Evolutionary conservation across 2,797 vertebrate genomes (phyloP).

Genomic region (Thripadectes ignobilis): DNA sequence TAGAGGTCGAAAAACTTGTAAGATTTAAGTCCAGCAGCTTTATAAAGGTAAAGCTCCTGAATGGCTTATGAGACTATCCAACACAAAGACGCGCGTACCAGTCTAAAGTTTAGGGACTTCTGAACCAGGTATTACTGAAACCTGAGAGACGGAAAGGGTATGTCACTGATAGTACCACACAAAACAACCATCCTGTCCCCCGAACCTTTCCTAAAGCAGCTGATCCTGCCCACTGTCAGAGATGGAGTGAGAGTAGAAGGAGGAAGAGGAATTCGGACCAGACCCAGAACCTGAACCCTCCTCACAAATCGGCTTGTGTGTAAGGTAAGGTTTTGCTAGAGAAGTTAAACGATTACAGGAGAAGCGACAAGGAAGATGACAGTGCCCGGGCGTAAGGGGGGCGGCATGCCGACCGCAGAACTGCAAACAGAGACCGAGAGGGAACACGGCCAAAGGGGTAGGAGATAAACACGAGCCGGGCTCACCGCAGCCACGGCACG

Average conservation of each 20-base stretch:
- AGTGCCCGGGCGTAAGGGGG: neutral
- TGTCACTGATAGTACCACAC: neutral
- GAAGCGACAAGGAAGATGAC: neutral
- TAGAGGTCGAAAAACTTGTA: neutral
- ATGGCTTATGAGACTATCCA: accelerated
- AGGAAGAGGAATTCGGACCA: neutral
- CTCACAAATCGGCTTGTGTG: neutral
- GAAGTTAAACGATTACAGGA: neutral
- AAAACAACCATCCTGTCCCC: neutral
- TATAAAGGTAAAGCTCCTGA: neutral
- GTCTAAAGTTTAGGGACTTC: neutral
- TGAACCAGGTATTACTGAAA: neutral
- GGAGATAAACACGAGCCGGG: neutral
- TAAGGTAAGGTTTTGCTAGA: neutral
- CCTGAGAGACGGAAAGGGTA: neutral
- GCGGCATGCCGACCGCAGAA: neutral
- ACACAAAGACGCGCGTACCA: neutral
- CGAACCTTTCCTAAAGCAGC: neutral
- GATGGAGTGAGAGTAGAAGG: neutral
- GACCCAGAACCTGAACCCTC: neutral
- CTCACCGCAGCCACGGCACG: neutral
- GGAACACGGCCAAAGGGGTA: neutral
- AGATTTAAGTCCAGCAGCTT: neutral
- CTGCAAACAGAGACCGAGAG: neutral
- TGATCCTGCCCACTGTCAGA: neutral